These are phyloP conservation scores for Holothuria leucospilota DNA, from an alignment of 53 echinoderm and acorn worm genomes.

Conservation along the genomic window DNA sequence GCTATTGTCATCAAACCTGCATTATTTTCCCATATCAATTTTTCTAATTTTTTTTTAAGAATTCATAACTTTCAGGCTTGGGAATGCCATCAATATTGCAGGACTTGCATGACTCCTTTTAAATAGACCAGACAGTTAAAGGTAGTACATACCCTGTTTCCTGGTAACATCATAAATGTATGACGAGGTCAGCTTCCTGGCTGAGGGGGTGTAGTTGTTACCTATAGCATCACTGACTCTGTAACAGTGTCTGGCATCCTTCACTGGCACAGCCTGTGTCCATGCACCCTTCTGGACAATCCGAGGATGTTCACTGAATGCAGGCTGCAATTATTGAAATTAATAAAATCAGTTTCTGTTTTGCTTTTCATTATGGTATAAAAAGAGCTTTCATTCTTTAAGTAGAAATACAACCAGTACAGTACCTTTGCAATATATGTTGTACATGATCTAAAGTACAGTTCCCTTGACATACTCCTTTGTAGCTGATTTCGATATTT, in stretches of 20 bases:
- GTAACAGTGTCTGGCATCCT: conserved; percentile 87
- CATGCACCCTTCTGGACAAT: conserved; percentile 92
- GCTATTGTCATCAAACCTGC: too few species aligned
- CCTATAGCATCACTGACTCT: conserved; percentile 95
- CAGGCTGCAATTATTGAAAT: conserved; percentile 64
- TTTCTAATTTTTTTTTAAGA: too few species aligned
- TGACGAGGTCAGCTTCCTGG: conserved; percentile 92
- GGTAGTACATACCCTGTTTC: conserved; percentile 76
- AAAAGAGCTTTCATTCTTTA: neutral
- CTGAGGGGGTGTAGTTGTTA: conserved; percentile 95
- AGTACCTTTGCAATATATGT: too few species aligned
- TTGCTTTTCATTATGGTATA: neutral
- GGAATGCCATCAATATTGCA: too few species aligned
- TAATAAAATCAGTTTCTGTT: neutral
- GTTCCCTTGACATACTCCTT: too few species aligned
- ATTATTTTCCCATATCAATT: too few species aligned
- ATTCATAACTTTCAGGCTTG: too few species aligned
- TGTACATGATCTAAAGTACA: neutral
- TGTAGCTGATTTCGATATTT: too few species aligned
- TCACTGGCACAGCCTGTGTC: conserved; percentile 93
- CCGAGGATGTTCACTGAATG: conserved; percentile 93
- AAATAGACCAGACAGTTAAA: too few species aligned
- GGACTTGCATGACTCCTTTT: too few species aligned
- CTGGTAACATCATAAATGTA: conserved; percentile 85
- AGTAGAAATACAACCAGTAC: too few species aligned